Conservation (phyloP, 2,113 vertebrate species). For the Oxyura jamaicensis region DNA sequence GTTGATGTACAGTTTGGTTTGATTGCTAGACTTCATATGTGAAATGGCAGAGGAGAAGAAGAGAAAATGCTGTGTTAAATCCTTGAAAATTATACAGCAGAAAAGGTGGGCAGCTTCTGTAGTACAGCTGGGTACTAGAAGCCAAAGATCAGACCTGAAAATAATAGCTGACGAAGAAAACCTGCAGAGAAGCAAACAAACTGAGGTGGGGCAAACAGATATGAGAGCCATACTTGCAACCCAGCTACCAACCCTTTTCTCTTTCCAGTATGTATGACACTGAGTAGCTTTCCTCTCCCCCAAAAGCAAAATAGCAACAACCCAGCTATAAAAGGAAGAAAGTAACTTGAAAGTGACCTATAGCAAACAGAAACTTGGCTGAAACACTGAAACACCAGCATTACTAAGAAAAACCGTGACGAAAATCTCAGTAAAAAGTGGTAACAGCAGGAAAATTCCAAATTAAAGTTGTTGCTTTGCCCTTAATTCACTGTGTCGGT, state of each 20-base stretch:
- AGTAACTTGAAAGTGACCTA: background rate
- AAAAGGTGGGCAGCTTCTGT: background rate
- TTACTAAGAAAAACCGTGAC: background rate
- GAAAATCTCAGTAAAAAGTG: background rate
- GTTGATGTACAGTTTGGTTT: background rate
- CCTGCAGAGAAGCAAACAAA: background rate
- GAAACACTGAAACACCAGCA: background rate
- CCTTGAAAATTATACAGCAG: slow-evolving; percentile 32
- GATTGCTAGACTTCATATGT: background rate
- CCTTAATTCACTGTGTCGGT: background rate
- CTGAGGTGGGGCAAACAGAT: background rate
- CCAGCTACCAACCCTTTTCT: background rate
- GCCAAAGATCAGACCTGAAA: slow-evolving; percentile 1
- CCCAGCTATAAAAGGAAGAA: background rate
- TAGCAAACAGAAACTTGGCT: background rate
- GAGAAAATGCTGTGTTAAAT: slow-evolving; percentile 12
- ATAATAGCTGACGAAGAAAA: background rate
- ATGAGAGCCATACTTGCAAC: background rate
- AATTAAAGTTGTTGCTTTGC: slow-evolving; percentile 19
- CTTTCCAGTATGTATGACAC: background rate
- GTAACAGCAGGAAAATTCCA: slow-evolving; percentile 33
- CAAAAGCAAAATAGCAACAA: background rate
- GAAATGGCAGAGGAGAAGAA: background rate
- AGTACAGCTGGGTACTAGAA: slow-evolving; percentile 1
- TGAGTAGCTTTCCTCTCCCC: background rate